phyloP scores from a whole-genome alignment of 2,888 invertebrate species.

The Entomobrya multifasciata region DNA sequence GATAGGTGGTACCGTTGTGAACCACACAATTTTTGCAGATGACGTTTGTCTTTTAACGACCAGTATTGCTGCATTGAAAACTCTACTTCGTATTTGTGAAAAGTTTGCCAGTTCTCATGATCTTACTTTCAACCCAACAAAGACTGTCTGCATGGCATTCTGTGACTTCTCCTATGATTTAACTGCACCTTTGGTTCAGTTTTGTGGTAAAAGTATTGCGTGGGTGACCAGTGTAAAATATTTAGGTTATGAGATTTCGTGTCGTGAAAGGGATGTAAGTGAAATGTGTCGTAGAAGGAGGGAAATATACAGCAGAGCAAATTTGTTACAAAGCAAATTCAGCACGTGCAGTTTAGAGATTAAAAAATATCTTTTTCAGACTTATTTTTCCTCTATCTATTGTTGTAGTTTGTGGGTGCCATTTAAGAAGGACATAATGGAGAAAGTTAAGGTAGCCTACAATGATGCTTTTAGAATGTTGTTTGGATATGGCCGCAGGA shows the following conservation, averaged over 20 bases:
- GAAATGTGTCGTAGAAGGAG: background rate
- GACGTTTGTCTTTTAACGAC: background rate
- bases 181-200: background rate
- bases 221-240: background rate
- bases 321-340: background rate
- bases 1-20: background rate
- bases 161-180: background rate
- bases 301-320: background rate
- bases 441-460: too few relatives aligned
- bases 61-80: background rate
- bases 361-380: too few relatives aligned
- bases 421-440: too few relatives aligned
- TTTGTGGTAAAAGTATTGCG: background rate
- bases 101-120: background rate
- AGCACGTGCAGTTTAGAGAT: too few relatives aligned
- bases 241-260: background rate
- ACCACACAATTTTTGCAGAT: background rate
- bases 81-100: background rate
- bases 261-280: background rate
- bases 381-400: too few relatives aligned
- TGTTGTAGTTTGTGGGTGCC: too few relatives aligned
- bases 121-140: background rate
- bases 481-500: too few relatives aligned
- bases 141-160: background rate
- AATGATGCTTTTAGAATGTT: too few relatives aligned